A percentile compares a stretch with the other conserved stretches of the same genome.
Conservation (phyloP, 1,140 invertebrate genomes). For the Cephus cinctus region DNA sequence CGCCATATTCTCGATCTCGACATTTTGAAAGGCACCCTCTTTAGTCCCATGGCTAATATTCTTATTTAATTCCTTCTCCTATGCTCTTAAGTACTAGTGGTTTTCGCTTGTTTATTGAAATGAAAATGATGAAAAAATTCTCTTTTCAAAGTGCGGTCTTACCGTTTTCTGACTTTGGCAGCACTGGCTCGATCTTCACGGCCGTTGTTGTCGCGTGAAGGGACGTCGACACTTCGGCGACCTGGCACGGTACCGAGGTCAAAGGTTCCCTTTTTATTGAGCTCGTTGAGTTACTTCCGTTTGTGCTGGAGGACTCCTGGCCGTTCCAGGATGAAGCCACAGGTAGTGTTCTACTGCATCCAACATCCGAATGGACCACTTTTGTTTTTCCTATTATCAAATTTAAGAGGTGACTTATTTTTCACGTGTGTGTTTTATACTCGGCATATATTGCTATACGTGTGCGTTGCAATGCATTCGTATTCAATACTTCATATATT, state of each 20-base stretch:
- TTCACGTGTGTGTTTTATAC: too few relatives aligned
- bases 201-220: slow-evolving; percentile 55
- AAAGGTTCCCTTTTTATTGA: slow-evolving; percentile 62
- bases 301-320: slow-evolving; percentile 25
- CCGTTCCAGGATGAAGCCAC: slow-evolving; percentile 49
- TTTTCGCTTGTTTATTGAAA: too few relatives aligned
- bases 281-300: slow-evolving; percentile 8
- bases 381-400: slow-evolving; percentile 49
- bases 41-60: too few relatives aligned
- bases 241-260: slow-evolving; percentile 59
- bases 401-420: too few relatives aligned
- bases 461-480: too few relatives aligned
- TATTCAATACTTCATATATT: too few relatives aligned
- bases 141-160: slow-evolving; percentile 18
- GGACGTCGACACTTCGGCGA: slow-evolving; percentile 66
- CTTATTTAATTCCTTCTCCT: neutral
- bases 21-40: too few relatives aligned
- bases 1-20: too few relatives aligned
- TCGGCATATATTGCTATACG: too few relatives aligned
- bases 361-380: slow-evolving; percentile 47
- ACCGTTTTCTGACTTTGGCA: slow-evolving; percentile 49
- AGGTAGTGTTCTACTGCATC: slow-evolving; percentile 49
- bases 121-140: too few relatives aligned
- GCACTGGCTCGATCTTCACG: slow-evolving; percentile 49
- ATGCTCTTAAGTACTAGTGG: slow-evolving; percentile 4